phyloP scores from a whole-genome alignment of 2,113 vertebrate species.

The Neotoma lepida region DNA sequence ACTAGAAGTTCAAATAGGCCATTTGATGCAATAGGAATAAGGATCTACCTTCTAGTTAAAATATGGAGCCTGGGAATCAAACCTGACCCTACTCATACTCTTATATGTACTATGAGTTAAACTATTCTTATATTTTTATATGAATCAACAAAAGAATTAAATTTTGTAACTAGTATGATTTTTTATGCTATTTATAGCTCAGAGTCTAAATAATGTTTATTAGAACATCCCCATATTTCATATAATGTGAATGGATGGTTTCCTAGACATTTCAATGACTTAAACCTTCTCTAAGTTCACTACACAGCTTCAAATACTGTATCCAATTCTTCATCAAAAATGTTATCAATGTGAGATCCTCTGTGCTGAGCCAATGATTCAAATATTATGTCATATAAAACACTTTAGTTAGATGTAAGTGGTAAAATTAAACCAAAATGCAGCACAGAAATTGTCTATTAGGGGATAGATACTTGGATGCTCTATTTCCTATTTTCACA shows the following conservation, averaged over 20 bases:
- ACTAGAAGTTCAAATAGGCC: neutral
- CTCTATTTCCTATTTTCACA: neutral
- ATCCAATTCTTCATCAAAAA: neutral
- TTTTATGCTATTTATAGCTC: neutral
- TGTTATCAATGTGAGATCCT: neutral
- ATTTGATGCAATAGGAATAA: neutral
- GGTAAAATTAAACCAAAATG: neutral
- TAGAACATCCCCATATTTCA: neutral
- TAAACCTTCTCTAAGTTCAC: neutral
- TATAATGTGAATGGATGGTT: neutral
- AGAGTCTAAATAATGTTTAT: neutral
- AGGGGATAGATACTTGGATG: neutral
- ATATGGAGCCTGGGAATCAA: neutral
- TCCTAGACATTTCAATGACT: neutral
- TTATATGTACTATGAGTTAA: neutral
- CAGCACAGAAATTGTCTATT: neutral
- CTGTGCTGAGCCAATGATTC: neutral
- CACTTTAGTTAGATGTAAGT: neutral
- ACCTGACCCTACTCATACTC: neutral
- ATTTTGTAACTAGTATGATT: neutral
- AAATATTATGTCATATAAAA: neutral
- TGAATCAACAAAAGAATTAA: neutral
- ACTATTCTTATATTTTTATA: neutral
- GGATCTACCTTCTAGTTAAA: neutral
- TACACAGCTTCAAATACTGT: neutral